Percentiles rank a stretch among this genome's conserved stretches.
These are phyloP conservation scores for Aricia agestis DNA, from an alignment of 1,140 invertebrate species.

Conservation along the genomic window DNA sequence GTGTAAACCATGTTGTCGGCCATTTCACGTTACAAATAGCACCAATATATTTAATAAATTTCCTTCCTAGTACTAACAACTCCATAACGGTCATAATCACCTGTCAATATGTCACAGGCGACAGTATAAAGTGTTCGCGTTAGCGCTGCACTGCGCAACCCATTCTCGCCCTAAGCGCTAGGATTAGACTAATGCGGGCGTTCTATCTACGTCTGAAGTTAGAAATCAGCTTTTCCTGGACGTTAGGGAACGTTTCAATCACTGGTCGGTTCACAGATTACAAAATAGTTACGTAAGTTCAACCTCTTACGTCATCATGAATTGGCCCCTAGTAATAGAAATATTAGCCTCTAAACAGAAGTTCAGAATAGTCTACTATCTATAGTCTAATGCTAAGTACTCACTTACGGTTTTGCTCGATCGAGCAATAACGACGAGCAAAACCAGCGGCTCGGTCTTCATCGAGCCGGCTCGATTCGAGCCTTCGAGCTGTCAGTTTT, in stretches of 20 bases:
- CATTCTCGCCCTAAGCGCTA: slow-evolving; percentile 53
- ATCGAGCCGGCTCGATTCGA: too few relatives aligned
- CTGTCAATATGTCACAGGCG: slow-evolving; percentile 47
- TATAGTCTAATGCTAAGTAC: too few relatives aligned
- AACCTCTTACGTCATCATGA: not conserved
- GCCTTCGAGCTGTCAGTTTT: too few relatives aligned
- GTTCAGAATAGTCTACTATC: too few relatives aligned
- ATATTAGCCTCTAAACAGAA: not conserved
- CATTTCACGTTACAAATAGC: slow-evolving; percentile 34
- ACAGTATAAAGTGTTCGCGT: slow-evolving; percentile 44
- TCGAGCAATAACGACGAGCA: too few relatives aligned
- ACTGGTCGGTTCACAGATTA: not conserved
- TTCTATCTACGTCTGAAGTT: slow-evolving; percentile 54
- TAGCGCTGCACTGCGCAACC: slow-evolving; percentile 38
- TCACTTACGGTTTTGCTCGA: too few relatives aligned
- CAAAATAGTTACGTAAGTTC: too few relatives aligned
- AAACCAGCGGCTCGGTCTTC: too few relatives aligned
- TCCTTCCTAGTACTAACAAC: slow-evolving; percentile 34
- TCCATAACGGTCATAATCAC: slow-evolving; percentile 58
- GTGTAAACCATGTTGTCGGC: slow-evolving; percentile 15
- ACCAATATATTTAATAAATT: slow-evolving; percentile 46
- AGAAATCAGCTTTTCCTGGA: slow-evolving; percentile 45
- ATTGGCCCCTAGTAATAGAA: not conserved
- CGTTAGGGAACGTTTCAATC: slow-evolving; percentile 34
- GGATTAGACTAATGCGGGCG: slow-evolving; percentile 54